Evolutionary conservation across 2,888 invertebrate species (phyloP).

Genomic region (Zaprionus obscuricornis): DNA sequence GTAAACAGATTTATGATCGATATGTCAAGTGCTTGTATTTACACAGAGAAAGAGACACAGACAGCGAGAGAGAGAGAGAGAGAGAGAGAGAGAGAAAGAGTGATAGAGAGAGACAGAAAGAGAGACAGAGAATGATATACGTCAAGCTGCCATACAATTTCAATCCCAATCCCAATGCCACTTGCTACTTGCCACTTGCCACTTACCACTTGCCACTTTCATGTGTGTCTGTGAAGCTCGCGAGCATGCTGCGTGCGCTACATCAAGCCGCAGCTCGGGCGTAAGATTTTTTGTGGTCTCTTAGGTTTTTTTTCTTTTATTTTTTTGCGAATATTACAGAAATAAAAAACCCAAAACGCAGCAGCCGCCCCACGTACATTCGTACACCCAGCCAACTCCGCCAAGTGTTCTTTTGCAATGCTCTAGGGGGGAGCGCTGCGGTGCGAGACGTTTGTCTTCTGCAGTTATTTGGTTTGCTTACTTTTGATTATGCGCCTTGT

Average conservation of each 20-base stretch:
- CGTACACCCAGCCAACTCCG: not conserved
- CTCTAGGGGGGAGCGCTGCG: not conserved
- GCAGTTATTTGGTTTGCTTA: conserved; percentile 31
- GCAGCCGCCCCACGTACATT: too few species aligned
- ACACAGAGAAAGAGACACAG: conserved; percentile 1
- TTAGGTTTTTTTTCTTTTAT: conserved; percentile 24
- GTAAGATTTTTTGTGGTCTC: conserved; percentile 48
- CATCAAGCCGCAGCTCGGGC: conserved; percentile 60
- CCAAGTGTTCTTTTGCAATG: conserved; percentile 3
- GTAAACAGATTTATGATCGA: conserved; percentile 50
- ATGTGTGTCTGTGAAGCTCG: not conserved
- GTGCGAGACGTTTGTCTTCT: not conserved
- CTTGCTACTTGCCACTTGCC: conserved; percentile 2
- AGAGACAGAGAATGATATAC: not conserved
- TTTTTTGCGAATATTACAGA: conserved; percentile 9
- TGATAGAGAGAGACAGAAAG: too few species aligned
- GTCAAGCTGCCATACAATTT: conserved; percentile 6
- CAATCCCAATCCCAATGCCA: conserved; percentile 6
- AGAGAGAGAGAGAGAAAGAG: too few species aligned
- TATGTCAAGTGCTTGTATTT: conserved; percentile 49
- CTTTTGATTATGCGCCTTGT: conserved; percentile 70
- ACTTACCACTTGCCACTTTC: conserved; percentile 19
- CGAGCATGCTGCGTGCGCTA: conserved; percentile 42
- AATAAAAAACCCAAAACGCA: conserved; percentile 25
- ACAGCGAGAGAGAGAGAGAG: not conserved